phyloP scores from a whole-genome alignment of 2,888 invertebrate genomes.

The Rotaria socialis region DNA sequence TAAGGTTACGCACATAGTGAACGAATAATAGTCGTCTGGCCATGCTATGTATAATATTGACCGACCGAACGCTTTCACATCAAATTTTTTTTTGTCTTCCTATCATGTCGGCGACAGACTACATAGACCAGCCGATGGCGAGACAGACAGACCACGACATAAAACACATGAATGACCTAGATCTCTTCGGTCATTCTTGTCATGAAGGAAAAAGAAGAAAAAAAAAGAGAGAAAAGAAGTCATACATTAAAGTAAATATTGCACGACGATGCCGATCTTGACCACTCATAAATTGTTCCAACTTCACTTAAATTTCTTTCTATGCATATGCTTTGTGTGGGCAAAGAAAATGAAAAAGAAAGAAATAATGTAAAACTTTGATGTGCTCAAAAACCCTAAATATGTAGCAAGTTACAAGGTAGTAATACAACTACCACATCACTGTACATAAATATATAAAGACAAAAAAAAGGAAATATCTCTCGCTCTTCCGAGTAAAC shows the following conservation, averaged over 20 bases:
- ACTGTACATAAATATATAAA: not conserved
- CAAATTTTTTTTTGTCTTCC: not conserved
- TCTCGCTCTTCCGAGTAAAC: not conserved
- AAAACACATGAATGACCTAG: conserved; percentile 24
- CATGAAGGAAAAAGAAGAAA: not conserved
- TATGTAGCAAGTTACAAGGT: not conserved
- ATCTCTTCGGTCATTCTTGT: not conserved
- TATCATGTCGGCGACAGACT: not conserved
- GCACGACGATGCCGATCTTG: not conserved
- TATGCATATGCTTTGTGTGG: not conserved
- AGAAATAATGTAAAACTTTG: not conserved
- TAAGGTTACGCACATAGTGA: conserved; percentile 23
- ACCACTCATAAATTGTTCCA: not conserved
- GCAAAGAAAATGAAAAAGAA: not conserved
- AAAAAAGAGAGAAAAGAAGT: not conserved
- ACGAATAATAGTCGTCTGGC: not conserved
- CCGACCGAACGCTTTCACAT: not conserved
- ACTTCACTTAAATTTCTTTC: not conserved
- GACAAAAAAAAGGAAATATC: not conserved
- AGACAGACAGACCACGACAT: not conserved
- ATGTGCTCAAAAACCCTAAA: not conserved
- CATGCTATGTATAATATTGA: not conserved
- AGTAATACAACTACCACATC: not conserved
- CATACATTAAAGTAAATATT: not conserved
- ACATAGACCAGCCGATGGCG: not conserved